phyloP scores from a whole-genome alignment of 53 echinoderm and acorn worm genomes.

The Astropecten irregularis region DNA sequence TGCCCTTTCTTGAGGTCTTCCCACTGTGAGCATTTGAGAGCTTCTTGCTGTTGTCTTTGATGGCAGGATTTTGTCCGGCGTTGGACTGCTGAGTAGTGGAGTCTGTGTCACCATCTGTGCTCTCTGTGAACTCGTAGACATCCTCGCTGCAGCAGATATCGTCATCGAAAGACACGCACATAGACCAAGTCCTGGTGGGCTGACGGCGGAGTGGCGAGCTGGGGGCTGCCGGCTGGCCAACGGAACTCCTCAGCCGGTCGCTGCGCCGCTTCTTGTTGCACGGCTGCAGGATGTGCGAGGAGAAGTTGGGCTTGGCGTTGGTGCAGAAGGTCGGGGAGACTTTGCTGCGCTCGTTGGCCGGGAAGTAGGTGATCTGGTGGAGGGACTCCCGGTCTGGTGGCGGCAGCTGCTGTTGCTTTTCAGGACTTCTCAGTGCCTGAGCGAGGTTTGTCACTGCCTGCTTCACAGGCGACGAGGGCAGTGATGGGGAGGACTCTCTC shows the following conservation, averaged over 20 bases:
- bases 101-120: neutral
- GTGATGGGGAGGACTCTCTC: conserved; percentile 42
- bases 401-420: no score
- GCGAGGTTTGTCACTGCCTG: neutral
- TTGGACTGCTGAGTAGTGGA: neutral
- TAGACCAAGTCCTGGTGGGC: conserved; percentile 27
- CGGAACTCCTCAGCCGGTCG: conserved; percentile 13
- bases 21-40: neutral
- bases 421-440: conserved; percentile 8
- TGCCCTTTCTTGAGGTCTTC: neutral
- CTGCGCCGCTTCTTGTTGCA: conserved; percentile 20
- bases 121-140: conserved; percentile 58
- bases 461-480: conserved; percentile 37
- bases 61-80: no score
- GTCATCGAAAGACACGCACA: conserved; percentile 37
- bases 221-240: neutral
- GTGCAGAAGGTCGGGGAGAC: conserved; percentile 71
- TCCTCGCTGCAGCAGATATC: conserved; percentile 38
- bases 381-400: neutral
- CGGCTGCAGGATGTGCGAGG: conserved; percentile 69
- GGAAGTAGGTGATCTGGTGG: conserved; percentile 50
- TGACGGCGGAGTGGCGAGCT: neutral
- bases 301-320: conserved; percentile 77
- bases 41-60: neutral
- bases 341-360: conserved; percentile 49